Evolutionary conservation across 2,113 vertebrate genomes (phyloP), one percentile per base, ranked within the genome.

Genomic region (Myocastor coypus): DNA sequence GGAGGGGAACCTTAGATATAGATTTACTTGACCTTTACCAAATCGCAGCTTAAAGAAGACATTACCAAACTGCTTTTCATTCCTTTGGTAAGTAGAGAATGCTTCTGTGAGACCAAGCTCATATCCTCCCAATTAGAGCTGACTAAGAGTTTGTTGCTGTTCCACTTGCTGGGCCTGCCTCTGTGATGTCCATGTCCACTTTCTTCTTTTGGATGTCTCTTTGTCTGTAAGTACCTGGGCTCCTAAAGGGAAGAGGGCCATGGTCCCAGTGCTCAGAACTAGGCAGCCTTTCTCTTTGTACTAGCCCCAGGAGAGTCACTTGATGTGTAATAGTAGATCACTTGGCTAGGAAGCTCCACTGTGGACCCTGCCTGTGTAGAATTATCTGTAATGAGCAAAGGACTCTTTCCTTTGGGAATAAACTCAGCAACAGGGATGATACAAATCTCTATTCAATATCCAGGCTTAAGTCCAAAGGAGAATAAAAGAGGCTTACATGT

Each of bases 31-130:
- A 87, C 87, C 8, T 89, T 96, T 86, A 57, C 90, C 50, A 66
- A 55, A 89, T 93, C 46, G 87, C n/a, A 85, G 73, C 57, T 86
- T 73, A 14, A 26, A 92, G 85, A 93, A 93, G 28, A 32, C n/a
- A 12, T 87, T 55, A 55, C 7, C 28, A 92, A 94, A 82, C 12
- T 84, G 42, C 84, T 90, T 95, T 95, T 91, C 50, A 42, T 37
- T 95, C 61, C 59, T 28, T 92, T 37, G 59, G 50, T 92, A 81
- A 91, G 75, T 83, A 85, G 87, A 86, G 30, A 10, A 28, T 91
- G 19, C 19, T 83, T 91, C 73, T 61, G 40, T 91, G 64, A 84
- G 42, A 24, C 34, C 12, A 28, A 91, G 61, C 63, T 90, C 1
- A 0, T 57, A 37, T 73, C 42, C 34, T 92, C 28, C 26, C 61